Base-by-base conservation (phyloP, 2,888 invertebrate species). In the Lapara coniferarum region DNA sequence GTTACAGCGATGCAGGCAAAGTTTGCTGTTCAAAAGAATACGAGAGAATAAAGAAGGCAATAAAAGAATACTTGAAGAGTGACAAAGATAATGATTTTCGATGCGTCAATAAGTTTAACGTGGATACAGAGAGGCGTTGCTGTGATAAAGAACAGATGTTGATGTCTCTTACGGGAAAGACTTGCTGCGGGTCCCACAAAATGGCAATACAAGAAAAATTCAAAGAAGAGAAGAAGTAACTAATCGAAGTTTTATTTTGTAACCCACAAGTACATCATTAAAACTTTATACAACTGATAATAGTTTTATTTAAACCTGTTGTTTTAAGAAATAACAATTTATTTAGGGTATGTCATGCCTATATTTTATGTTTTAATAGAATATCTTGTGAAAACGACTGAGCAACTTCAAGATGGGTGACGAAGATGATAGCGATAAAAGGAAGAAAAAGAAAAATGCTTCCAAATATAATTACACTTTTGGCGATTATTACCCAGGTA, bases 401-500 rank as follows among this genome's bases (percentile, higher is more conserved):
- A 56, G 63, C 69, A 69, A 63, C 74, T 71, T 51, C 66, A 84
- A 76, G 57, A 91, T 90, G 90, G 88, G 78, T 10, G 89, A 89
- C 30, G 91, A 90, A 0, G 92, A 90, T 12, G 90, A 89, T 25
- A 83, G 76, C 16, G 85, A 85, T 0, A 87, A 85, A 68, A 89
- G 88, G 75, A 91, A 88, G 72, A 91, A 89, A 76, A 93, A 91
- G 83, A 92, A 89, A 73, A 89, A 84, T 73, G 76, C 86, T 10
- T 89, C 90, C 0, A 93, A 93, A 75, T 95, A 93, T 71, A 93
- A 91, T 70, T 95, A 94, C 75, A 87, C 84, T 3, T 91, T 94
- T 73, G 95, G 95, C 0, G 94, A 94, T 73, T 66, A 79, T 1
- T 92, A 95, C 84, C 95, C 95, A 72, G 92, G 94, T 93, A 83